Conservation (phyloP, 2,888 invertebrate genomes). For the Sisyra nigra region DNA sequence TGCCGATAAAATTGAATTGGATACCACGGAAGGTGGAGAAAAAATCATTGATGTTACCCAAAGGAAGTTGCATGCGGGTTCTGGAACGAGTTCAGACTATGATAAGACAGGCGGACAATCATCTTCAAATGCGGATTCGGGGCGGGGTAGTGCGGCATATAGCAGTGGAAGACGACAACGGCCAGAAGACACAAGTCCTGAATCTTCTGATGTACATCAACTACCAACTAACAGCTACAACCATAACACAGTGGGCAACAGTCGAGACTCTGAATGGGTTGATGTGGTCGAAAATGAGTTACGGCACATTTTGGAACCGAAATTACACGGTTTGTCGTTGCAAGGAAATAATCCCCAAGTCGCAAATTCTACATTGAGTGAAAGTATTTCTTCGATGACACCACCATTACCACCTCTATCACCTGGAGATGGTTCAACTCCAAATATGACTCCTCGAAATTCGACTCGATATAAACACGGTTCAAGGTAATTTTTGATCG, state of each 20-base stretch:
- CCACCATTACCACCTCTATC: conserved; percentile 65
- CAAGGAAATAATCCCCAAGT: conserved; percentile 30
- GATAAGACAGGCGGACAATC: conserved; percentile 60
- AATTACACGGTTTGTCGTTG: conserved; percentile 43
- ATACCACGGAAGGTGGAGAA: conserved; percentile 31
- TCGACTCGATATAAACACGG: conserved; percentile 28
- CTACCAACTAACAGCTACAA: conserved; percentile 11
- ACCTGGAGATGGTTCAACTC: conserved; percentile 38
- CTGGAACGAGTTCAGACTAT: conserved; percentile 54
- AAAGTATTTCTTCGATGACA: conserved; percentile 54
- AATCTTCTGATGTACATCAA: conserved; percentile 35
- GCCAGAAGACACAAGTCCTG: conserved; percentile 39
- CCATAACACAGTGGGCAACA: conserved; percentile 17
- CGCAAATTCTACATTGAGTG: conserved; percentile 47
- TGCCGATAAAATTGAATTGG: conserved; percentile 23
- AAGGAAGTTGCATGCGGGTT: conserved; percentile 34
- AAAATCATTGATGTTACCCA: conserved; percentile 29
- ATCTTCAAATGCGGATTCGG: conserved; percentile 59
- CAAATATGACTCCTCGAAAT: conserved; percentile 28
- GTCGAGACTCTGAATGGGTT: conserved; percentile 62
- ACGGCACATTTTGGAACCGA: conserved; percentile 59
- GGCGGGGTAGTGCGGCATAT: conserved; percentile 65
- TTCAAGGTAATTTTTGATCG: conserved; percentile 13
- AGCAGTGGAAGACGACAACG: conserved; percentile 50
- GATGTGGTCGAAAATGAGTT: conserved; percentile 67